A percentile compares a stretch with the other conserved stretches of the same genome.
phyloP scores from a whole-genome alignment of 2,888 invertebrate species.

The Dynastes tityus region DNA sequence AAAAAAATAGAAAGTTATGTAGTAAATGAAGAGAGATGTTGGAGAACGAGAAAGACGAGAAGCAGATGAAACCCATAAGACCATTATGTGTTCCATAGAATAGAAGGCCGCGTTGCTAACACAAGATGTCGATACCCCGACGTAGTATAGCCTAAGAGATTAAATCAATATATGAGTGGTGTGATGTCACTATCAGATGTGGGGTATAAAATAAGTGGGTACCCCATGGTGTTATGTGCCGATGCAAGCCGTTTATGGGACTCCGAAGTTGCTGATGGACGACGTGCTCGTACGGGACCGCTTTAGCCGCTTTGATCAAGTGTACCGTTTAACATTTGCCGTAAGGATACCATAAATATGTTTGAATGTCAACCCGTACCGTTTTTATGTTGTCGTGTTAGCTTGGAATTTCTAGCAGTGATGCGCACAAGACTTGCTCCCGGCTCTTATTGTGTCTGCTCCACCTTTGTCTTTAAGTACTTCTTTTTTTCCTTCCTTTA shows the following conservation, averaged over 20 bases:
- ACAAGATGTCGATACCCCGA: conserved; percentile 58
- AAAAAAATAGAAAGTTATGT: not conserved
- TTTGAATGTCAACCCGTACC: conserved; percentile 63
- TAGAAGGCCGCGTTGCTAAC: conserved; percentile 51
- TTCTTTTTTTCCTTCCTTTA: not conserved
- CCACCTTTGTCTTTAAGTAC: conserved; percentile 20
- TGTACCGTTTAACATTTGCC: conserved; percentile 63
- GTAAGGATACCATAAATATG: conserved; percentile 68
- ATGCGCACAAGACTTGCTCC: conserved; percentile 30
- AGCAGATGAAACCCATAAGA: conserved; percentile 25
- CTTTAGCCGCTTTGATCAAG: conserved; percentile 63
- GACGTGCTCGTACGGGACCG: conserved; percentile 60
- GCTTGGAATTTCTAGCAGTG: conserved; percentile 46
- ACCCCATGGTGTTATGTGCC: conserved; percentile 61
- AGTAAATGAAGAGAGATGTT: conserved; percentile 7
- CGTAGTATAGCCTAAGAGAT: conserved; percentile 58
- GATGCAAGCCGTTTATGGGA: conserved; percentile 59
- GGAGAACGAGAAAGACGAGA: conserved; percentile 14
- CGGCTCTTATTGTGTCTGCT: conserved; percentile 32
- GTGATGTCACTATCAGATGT: conserved; percentile 61
- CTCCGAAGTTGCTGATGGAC: conserved; percentile 60
- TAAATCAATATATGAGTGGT: conserved; percentile 61
- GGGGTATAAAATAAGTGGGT: conserved; percentile 60
- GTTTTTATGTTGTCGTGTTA: conserved; percentile 65
- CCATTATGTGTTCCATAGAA: conserved; percentile 36